Base-by-base conservation (phyloP, 2,797 vertebrate genomes). In the Myotis daubentonii region DNA sequence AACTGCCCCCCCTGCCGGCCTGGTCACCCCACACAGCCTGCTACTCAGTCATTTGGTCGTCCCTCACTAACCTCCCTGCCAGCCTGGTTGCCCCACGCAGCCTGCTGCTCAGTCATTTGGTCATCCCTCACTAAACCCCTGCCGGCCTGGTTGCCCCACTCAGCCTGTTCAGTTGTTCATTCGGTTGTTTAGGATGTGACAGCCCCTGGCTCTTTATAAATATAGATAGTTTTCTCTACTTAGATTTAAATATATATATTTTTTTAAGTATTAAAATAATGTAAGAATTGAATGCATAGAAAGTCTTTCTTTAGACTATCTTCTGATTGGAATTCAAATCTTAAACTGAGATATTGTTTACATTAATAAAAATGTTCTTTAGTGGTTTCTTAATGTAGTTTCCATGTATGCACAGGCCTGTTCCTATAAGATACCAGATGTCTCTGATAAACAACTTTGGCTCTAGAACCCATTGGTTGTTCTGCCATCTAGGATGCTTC, bases 211-310 rank as follows among this genome's bases (percentile, higher is more conserved):
- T 47, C 44, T 47, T 47, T 47, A 47, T 47, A 47, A 9, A 47
- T 47, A 47, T 47, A 47, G 44, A 12, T 36, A 33, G 79, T 51
- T 65, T 71, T 30, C 53, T 49, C 28, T 83, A 74, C 25, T n/a
- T 65, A 91, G 44, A 91, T 79, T 89, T 25, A 90, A 72, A 72
- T 57, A 60, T 33, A 60, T n/a, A n/a, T n/a, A n/a, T n/a, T n/a
- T n/a, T 47, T 17, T 72, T 78, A 82, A 82, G 44, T 41, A 36
- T 76, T 91, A 76, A 66, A 84, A 25, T 60, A 20, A 76, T 30
- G 55, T 36, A 78, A 78, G 47, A 78, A 68, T 20, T 44, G 1
- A 84, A 25, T 51, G 7, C 68, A 9, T 78, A 57, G 13, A 44
- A 85, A 85, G 3, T 30, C 8, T 78, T 83, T 57, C n/a, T 76